These are phyloP conservation scores for Melanerpes aurifrons DNA, from an alignment of 2,113 vertebrate genomes.

Conservation along the genomic window DNA sequence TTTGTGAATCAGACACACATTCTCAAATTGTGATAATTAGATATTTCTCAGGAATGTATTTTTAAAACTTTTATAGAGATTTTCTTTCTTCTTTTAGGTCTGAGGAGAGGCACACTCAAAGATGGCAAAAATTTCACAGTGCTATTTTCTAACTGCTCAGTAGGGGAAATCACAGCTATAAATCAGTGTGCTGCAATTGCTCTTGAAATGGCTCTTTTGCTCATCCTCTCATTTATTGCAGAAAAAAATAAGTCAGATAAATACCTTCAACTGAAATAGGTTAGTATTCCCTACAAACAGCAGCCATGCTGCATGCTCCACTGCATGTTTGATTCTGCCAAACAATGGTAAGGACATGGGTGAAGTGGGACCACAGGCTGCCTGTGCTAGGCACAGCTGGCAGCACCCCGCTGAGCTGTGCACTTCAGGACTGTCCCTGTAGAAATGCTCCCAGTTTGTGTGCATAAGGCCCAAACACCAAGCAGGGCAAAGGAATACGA, in stretches of 20 bases:
- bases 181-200: neutral
- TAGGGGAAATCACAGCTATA: neutral
- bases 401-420: neutral
- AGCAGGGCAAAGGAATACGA: neutral
- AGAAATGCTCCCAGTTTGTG: neutral
- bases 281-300: neutral
- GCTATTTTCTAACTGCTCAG: neutral
- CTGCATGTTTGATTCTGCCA: neutral
- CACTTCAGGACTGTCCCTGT: neutral
- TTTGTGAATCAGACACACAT: accelerated
- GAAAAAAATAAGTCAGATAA: neutral
- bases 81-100: neutral
- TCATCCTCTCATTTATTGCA: neutral
- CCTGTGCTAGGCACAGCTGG: neutral
- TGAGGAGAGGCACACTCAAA: neutral
- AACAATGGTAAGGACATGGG: accelerated
- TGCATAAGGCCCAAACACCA: neutral
- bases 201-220: neutral
- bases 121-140: neutral
- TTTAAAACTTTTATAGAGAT: neutral
- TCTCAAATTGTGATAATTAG: neutral
- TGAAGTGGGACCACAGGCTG: neutral
- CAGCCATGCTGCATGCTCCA: accelerated
- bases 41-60: neutral
- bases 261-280: neutral